These are phyloP conservation scores for Patagioenas fasciata DNA, from an alignment of 2,113 vertebrate genomes.

Conservation along the genomic window DNA sequence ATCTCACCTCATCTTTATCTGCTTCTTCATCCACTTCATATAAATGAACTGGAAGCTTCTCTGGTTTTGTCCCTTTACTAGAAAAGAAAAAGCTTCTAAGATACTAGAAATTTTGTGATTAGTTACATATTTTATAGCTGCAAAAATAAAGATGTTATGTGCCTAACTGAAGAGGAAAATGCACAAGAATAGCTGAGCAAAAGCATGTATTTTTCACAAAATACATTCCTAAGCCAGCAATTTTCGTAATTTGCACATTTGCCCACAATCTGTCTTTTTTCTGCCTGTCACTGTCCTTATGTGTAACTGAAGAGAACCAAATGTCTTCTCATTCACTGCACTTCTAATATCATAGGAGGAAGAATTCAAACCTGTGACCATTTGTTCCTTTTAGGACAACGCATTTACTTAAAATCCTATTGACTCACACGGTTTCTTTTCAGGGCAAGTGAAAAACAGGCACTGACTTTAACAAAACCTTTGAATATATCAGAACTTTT, in stretches of 20 bases:
- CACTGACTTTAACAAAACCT: not conserved
- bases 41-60: conserved; percentile 93
- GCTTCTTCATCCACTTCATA: conserved; percentile 98
- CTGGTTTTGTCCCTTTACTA: conserved; percentile 89
- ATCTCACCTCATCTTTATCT: conserved; percentile 96
- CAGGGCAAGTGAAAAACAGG: not conserved
- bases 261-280: not conserved
- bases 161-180: not conserved
- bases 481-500: not conserved
- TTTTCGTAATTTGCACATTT: not conserved
- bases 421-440: not conserved
- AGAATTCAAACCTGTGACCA: not conserved
- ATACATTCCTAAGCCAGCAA: not conserved
- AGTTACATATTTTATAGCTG: not conserved
- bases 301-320: not conserved
- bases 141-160: not conserved
- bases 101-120: not conserved
- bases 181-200: not conserved
- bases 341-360: not conserved
- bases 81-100: conserved; percentile 29
- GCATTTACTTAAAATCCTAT: not conserved
- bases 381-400: not conserved
- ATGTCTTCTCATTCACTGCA: not conserved
- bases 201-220: not conserved
- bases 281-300: not conserved